Evolutionary conservation across 2,888 invertebrate species (phyloP).

Genomic region (Ormia ochracea): DNA sequence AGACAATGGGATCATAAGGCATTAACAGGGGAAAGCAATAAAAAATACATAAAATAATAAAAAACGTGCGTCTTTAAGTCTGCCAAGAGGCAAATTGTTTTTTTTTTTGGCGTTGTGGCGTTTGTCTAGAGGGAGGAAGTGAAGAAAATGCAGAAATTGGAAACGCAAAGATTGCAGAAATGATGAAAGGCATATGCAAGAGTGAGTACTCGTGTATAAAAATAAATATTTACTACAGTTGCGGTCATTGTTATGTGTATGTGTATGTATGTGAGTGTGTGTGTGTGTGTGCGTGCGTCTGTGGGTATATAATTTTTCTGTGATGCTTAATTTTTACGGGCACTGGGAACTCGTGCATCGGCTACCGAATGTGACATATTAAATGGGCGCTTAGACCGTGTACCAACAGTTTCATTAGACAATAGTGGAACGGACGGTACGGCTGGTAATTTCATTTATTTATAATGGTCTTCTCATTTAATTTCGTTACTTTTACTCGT

Average conservation of each 20-base stretch:
- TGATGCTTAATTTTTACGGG: slow-evolving; percentile 8
- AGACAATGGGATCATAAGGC: slow-evolving; percentile 45
- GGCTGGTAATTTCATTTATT: no score
- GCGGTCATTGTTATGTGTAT: slow-evolving; percentile 44
- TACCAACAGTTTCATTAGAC: background rate
- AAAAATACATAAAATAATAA: slow-evolving; percentile 20
- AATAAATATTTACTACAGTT: slow-evolving; percentile 18
- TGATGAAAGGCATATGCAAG: slow-evolving; percentile 27
- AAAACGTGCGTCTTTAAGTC: slow-evolving; percentile 54
- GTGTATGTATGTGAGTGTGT: no score
- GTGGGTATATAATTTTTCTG: slow-evolving; percentile 18
- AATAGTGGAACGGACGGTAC: slow-evolving; percentile 4
- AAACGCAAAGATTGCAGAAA: slow-evolving; percentile 22
- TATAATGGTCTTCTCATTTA: slow-evolving; percentile 59
- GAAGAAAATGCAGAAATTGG: slow-evolving; percentile 21
- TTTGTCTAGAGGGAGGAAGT: slow-evolving; percentile 7
- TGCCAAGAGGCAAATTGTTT: slow-evolving; percentile 46
- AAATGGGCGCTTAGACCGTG: slow-evolving; percentile 37
- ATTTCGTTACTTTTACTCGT: slow-evolving; percentile 49
- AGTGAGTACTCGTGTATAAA: background rate
- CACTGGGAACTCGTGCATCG: background rate
- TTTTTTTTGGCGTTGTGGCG: background rate
- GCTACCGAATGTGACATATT: slow-evolving; percentile 49
- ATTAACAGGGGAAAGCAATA: slow-evolving; percentile 9
- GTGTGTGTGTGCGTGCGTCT: no score